Evolutionary conservation across 2,113 vertebrate genomes (phyloP), one percentile per base, ranked within the genome.

Genomic region (Tachuris rubrigastra): DNA sequence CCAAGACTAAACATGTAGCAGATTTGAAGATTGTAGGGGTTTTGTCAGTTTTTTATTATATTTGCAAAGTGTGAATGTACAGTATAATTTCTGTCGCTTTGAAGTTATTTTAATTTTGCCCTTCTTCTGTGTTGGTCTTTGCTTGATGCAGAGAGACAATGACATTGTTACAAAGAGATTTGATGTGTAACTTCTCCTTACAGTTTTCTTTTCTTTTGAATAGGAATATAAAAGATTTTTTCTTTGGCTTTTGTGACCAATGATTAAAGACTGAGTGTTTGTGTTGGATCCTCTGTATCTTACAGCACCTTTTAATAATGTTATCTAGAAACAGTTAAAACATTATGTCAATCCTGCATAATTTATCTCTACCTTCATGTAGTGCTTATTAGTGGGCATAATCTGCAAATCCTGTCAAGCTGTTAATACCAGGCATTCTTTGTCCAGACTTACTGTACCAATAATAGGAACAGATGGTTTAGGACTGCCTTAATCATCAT

Each of bases 341-440:
- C 20, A 4, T 62, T 53, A 28, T 72, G 33, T 71, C 52, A 90
- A 8, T 62, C n/a, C 85, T 82, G 39, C 23, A 19, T 93, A 50
- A 91, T 41, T 87, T 87, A 60, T 73, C 42, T 65, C 18, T 71
- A 18, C 52, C 66, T 90, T 78, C 67, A 42, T 41, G 47, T 87
- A 41, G 10, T 72, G 33, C 47, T 74, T 58, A 44, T 92, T 85
- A 82, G 56, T 82, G 62, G 67, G 47, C 41, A 42, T 81, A 90
- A 59, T 92, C 62, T 88, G 62, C 62, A 93, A 95, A 92, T 93
- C 62, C 14, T 87, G 67, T 75, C 82, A 79, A 8, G 75, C 90
- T 81, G 20, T 91, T 87, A 92, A 65, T 80, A 52, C 55, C 12
- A 74, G 55, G 14, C 50, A 27, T 87, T 85, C 73, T 69, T 65